These are phyloP conservation scores for Pteropus alecto DNA, from an alignment of 2,113 vertebrate species.

Conservation along the genomic window DNA sequence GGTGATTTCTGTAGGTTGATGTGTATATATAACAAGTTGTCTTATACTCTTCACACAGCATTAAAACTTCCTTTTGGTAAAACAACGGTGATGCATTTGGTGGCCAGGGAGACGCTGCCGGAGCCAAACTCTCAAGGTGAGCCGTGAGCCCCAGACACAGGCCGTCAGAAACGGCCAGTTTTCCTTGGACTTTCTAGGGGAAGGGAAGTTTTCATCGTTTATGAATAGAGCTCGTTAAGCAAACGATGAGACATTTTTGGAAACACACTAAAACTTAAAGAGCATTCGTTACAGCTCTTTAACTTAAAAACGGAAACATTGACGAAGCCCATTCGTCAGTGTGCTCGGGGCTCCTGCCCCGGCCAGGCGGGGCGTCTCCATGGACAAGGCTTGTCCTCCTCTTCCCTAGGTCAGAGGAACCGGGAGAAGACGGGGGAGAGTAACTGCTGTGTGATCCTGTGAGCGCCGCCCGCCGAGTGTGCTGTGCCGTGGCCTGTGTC, in stretches of 20 bases:
- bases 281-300: background rate
- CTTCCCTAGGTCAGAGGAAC: slow-evolving; percentile 94
- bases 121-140: slow-evolving; percentile 99
- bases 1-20: background rate
- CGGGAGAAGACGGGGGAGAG: slow-evolving; percentile 98
- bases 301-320: background rate
- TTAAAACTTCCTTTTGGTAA: slow-evolving; percentile 98
- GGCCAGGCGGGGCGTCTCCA: background rate
- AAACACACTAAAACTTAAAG: background rate
- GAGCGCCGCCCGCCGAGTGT: slow-evolving; percentile 84
- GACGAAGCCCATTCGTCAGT: background rate
- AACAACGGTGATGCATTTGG: slow-evolving; percentile 99
- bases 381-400: slow-evolving; percentile 60
- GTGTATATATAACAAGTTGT: background rate
- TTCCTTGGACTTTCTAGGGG: background rate
- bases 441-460: slow-evolving; percentile 99
- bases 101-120: slow-evolving; percentile 98
- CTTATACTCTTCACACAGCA: slow-evolving; percentile 82
- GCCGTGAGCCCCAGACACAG: background rate
- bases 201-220: background rate
- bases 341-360: background rate
- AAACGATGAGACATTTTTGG: slow-evolving; percentile 32
- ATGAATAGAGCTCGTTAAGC: slow-evolving; percentile 16
- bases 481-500: slow-evolving; percentile 87
- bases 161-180: background rate